Evolutionary conservation across 2,888 invertebrate species (phyloP), one percentile per base, ranked within the genome.

Genomic region (Geotrupes spiniger): DNA sequence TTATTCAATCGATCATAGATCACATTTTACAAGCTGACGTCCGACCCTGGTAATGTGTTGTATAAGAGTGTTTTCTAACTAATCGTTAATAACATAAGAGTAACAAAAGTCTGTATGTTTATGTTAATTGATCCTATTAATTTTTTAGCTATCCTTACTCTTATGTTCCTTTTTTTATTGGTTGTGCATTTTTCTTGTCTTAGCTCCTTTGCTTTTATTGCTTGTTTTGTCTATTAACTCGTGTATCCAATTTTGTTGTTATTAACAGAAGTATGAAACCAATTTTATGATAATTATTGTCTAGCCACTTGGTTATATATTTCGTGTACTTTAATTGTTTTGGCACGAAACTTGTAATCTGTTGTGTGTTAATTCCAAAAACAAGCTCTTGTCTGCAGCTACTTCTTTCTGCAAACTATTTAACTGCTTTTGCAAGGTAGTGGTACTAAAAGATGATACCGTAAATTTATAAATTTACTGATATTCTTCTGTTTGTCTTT

Each of bases 1-100:
- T 95, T 9, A 81, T 95, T n/a, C 83, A 88, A 51, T 83, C 83
- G 55, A 86, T 94, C 57, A 82, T 92, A 60, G 82, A 85, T 68
- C 85, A 89, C 66, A 83, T 93, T 56, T 68, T 77, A 46, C 69
- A 73, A 59, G 73, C 76, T 40, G 76, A 77, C 52, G 73, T 66
- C 44, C 67, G 71, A 61, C 68, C 70, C 62, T 74, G 74, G 74
- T 74, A 73, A 33, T 33, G 15, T 33, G 14, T 33, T 33, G 33
- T 31, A 12, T 9, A 11, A 6, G 3, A 6, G 3, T 21, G 28
- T 29, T 51, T 14, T 40, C 11, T 26, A 15, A 40, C 40, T 40
- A 40, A 40, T 28, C 14, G 16, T 16, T 40, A 15, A 40, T 40
- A 29, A 16, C 36, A 11, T 21, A 21, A 39, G 39, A 42, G 41